Conservation (phyloP, 2,888 invertebrate species). For the Melanotus villosus region DNA sequence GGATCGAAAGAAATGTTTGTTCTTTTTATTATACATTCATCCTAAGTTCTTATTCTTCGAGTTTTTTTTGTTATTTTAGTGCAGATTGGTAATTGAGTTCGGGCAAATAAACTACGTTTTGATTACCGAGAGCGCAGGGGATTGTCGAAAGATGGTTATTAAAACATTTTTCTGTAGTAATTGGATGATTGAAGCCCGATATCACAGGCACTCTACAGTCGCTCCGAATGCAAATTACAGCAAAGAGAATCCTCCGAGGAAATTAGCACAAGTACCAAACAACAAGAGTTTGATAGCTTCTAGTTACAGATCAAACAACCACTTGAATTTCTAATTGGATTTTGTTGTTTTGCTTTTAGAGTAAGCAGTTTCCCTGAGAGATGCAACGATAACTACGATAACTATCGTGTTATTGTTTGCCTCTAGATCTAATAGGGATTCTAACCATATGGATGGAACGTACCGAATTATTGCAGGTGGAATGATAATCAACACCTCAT, state of each 20-base stretch:
- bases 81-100: background rate
- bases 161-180: slow-evolving; percentile 34
- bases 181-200: slow-evolving; percentile 37
- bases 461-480: too few species aligned
- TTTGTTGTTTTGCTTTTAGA: background rate
- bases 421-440: too few species aligned
- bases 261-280: slow-evolving; percentile 36
- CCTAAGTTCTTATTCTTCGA: background rate
- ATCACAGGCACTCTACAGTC: slow-evolving; percentile 12
- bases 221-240: slow-evolving; percentile 35
- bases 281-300: slow-evolving; percentile 26
- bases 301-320: slow-evolving; percentile 15
- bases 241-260: slow-evolving; percentile 35
- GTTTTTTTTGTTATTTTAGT: slow-evolving; percentile 8
- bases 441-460: too few species aligned
- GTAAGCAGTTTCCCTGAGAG: background rate
- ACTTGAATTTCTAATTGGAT: slow-evolving; percentile 3
- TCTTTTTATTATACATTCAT: slow-evolving; percentile 17
- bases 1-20: slow-evolving; percentile 6
- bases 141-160: slow-evolving; percentile 43
- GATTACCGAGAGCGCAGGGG: slow-evolving; percentile 1
- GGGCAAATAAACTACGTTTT: slow-evolving; percentile 17
- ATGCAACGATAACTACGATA: too few species aligned
- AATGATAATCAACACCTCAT: too few species aligned
- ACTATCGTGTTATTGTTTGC: too few species aligned